Evolutionary conservation across 2,797 vertebrate species (phyloP).

Genomic region (Eulemur mongoz): DNA sequence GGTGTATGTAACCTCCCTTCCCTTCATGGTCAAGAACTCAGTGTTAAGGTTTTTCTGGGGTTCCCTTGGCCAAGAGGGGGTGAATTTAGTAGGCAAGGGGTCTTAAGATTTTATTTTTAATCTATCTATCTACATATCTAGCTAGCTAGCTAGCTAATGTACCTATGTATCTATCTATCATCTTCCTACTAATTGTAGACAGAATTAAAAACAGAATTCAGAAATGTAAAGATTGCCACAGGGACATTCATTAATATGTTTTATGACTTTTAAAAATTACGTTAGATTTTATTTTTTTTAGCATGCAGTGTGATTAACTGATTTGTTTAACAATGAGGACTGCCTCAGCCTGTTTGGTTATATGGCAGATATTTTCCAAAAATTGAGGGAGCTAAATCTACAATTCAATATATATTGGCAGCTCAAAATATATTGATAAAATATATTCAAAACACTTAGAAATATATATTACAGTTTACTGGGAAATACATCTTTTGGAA

Average conservation of each 20-base stretch:
- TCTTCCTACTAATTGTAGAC: background rate
- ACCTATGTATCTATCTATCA: background rate
- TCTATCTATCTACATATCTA: background rate
- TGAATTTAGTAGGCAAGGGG: too few species aligned
- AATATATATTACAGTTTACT: background rate
- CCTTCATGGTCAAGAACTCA: too few species aligned
- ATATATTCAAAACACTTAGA: conserved; percentile 9
- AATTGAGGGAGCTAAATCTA: background rate
- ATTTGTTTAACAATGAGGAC: background rate
- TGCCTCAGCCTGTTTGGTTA: background rate
- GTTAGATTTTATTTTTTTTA: background rate
- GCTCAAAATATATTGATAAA: conserved; percentile 29
- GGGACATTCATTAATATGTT: background rate
- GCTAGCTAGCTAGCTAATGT: background rate
- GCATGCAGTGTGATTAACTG: background rate
- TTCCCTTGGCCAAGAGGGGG: too few species aligned
- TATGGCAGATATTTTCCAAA: background rate
- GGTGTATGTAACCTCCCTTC: too few species aligned
- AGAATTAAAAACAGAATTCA: conserved; percentile 21
- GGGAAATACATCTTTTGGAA: background rate
- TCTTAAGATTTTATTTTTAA: too few species aligned
- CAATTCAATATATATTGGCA: background rate
- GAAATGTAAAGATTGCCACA: background rate
- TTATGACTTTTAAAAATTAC: background rate
- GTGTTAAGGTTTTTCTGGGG: too few species aligned